Conservation (phyloP, 1,140 invertebrate species). For the Streblospio benedicti region DNA sequence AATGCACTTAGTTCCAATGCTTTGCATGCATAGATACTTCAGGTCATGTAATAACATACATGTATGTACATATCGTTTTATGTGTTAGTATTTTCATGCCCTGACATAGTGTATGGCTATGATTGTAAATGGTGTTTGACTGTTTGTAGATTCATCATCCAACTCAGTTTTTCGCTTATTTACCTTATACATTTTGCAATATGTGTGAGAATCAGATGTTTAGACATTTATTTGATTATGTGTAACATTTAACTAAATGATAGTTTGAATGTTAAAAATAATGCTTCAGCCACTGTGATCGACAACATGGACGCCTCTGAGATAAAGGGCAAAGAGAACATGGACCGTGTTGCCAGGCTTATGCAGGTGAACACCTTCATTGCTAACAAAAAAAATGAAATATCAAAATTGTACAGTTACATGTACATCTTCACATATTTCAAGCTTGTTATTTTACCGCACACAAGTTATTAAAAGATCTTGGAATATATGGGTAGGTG, state of each 20-base stretch:
- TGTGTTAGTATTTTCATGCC: neutral
- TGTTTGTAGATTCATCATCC: neutral
- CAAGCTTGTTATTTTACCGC: no score
- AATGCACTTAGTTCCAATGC: no score
- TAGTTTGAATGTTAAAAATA: neutral
- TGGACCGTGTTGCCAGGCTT: conserved; percentile 38
- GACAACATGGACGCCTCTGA: conserved; percentile 46
- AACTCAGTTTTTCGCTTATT: neutral
- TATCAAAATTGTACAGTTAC: no score
- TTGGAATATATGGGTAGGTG: no score
- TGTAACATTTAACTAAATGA: no score
- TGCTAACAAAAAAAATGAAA: no score
- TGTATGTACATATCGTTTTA: neutral
- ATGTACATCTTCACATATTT: no score
- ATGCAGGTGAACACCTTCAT: conserved; percentile 63
- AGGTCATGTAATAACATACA: neutral
- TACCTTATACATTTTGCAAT: neutral
- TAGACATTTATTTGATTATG: no score
- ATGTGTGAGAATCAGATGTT: neutral
- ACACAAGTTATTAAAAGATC: no score
- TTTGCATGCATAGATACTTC: no score
- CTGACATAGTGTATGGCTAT: no score
- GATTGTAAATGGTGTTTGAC: neutral
- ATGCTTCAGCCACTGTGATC: conserved; percentile 38
- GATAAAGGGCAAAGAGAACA: conserved; percentile 36